Percentiles rank a stretch among this genome's conserved stretches.
Evolutionary conservation across 2,797 vertebrate genomes (phyloP).

Genomic region (Cossypha niveicapilla): DNA sequence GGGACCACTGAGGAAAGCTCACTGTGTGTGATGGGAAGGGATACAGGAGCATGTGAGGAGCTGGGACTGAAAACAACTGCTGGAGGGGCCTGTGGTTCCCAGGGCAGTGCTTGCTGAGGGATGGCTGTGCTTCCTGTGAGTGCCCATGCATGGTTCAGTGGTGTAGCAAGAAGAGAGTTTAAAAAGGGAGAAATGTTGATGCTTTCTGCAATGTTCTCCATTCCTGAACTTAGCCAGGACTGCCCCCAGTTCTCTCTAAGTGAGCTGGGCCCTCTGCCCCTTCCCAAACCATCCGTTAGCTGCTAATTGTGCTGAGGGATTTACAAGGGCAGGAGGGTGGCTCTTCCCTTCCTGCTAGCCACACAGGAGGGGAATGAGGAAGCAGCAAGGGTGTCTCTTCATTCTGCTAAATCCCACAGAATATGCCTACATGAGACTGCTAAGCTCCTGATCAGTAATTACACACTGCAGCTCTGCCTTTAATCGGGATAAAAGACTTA

Average conservation of each 20-base stretch:
- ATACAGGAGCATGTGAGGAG: accelerated
- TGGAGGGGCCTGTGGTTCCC: not conserved
- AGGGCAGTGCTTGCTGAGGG: accelerated
- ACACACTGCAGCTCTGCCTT: not conserved
- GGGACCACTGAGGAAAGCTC: not conserved
- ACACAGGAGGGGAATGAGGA: not conserved
- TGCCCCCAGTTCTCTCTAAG: not conserved
- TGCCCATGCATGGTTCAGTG: accelerated
- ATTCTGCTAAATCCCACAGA: not conserved
- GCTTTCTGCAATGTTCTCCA: not conserved
- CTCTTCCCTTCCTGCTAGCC: not conserved
- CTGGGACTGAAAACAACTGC: not conserved
- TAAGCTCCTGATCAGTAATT: conserved; percentile 38
- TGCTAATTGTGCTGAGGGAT: not conserved
- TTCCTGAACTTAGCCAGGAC: not conserved
- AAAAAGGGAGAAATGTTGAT: not conserved
- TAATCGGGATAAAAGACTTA: conserved; percentile 43
- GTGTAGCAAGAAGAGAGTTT: not conserved
- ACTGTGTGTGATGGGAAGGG: accelerated
- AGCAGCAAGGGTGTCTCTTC: not conserved
- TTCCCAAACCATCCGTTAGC: not conserved
- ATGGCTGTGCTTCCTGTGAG: accelerated
- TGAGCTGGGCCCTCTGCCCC: not conserved
- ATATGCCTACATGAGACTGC: not conserved
- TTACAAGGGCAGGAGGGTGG: not conserved